These are phyloP conservation scores for Hassar affinis DNA, from an alignment of 2,113 vertebrate genomes.

Conservation along the genomic window DNA sequence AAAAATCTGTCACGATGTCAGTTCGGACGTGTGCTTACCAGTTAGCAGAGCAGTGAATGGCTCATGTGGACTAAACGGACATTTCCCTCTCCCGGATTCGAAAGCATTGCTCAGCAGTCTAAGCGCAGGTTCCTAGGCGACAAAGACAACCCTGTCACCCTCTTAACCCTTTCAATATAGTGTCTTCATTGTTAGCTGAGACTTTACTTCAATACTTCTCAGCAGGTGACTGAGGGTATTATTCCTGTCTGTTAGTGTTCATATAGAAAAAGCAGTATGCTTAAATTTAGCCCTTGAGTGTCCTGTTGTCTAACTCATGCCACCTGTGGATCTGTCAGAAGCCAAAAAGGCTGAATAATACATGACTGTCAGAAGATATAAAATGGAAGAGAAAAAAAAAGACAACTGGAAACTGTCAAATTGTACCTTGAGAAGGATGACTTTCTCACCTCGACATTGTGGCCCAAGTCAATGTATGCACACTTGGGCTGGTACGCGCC, in stretches of 20 bases:
- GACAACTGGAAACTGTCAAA: neutral
- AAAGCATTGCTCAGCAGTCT: conserved; percentile 61
- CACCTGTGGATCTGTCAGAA: conserved; percentile 24
- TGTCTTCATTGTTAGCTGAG: conserved; percentile 36
- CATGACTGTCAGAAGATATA: neutral
- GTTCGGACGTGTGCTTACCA: conserved; percentile 64
- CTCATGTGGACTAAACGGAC: conserved; percentile 81
- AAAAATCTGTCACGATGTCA: neutral
- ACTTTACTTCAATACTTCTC: conserved; percentile 15
- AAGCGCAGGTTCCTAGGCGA: conserved; percentile 63
- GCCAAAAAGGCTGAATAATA: conserved; percentile 10
- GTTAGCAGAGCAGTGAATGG: conserved; percentile 74
- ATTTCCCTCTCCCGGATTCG: conserved; percentile 81
- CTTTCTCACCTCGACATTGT: conserved; percentile 67
- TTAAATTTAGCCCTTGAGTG: conserved; percentile 15
- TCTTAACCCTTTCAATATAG: conserved; percentile 36
- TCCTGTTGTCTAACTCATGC: conserved; percentile 10
- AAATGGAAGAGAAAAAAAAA: conserved; percentile 19
- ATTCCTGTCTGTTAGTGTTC: conserved; percentile 12
- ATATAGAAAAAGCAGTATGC: conserved; percentile 8
- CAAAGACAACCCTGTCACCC: conserved; percentile 35
- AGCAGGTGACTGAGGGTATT: conserved; percentile 10
- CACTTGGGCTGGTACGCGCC: conserved; percentile 83
- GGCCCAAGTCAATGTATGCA: conserved; percentile 75
- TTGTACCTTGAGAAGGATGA: neutral